A percentile compares a stretch with the other conserved stretches of the same genome.
phyloP scores from a whole-genome alignment of 1,140 invertebrate genomes.

The Drosophila tani region DNA sequence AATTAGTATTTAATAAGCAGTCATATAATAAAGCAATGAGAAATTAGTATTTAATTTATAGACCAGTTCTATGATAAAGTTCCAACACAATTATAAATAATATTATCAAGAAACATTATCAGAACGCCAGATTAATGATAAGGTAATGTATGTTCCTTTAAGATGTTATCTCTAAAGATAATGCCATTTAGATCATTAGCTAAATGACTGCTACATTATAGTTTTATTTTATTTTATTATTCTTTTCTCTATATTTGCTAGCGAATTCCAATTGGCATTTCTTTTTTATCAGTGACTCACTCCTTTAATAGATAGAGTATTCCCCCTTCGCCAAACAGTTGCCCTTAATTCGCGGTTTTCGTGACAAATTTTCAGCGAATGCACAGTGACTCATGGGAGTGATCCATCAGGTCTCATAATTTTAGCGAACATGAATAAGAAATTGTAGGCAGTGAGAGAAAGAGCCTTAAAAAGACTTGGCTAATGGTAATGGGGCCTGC shows the following conservation, averaged over 20 bases:
- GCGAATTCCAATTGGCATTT: neutral
- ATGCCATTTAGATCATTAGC: too few relatives aligned
- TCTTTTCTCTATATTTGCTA: neutral
- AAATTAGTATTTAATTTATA: neutral
- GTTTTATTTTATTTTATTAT: too few relatives aligned
- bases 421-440: conserved; percentile 15
- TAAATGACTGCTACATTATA: too few relatives aligned
- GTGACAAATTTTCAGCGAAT: conserved; percentile 42
- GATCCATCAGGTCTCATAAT: conserved; percentile 40
- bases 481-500: conserved; percentile 29
- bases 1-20: neutral
- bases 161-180: too few relatives aligned
- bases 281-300: conserved; percentile 15
- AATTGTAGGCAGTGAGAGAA: conserved; percentile 8
- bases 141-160: too few relatives aligned
- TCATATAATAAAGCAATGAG: neutral
- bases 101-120: neutral
- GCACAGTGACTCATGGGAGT: conserved; percentile 15
- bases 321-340: conserved; percentile 1
- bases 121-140: too few relatives aligned
- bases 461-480: conserved; percentile 16
- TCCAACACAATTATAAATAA: neutral
- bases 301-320: conserved; percentile 14
- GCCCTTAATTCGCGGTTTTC: conserved; percentile 18
- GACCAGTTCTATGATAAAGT: too few relatives aligned